Conservation (phyloP, 2,113 vertebrate species). For the Oncorhynchus clarkii region DNA sequence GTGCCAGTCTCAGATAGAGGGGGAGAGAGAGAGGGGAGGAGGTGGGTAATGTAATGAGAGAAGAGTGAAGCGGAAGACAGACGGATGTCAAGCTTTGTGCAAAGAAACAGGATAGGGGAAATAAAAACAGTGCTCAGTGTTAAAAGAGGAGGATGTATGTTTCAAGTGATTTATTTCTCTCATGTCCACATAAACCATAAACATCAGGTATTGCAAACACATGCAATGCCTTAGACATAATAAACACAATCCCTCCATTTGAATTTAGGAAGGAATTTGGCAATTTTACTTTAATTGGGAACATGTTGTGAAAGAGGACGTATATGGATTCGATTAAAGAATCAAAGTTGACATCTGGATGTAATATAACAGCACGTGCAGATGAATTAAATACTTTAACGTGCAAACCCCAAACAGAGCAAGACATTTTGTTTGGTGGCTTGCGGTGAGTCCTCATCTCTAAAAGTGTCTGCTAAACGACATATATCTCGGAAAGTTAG, state of each 20-base stretch:
- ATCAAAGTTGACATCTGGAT: conserved; percentile 22
- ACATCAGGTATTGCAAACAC: conserved; percentile 27
- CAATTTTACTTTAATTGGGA: conserved; percentile 9
- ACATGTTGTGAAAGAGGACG: conserved; percentile 11
- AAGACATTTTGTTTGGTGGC: conserved; percentile 5
- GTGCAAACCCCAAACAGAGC: not conserved
- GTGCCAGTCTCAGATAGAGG: conserved; percentile 52
- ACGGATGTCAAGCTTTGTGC: conserved; percentile 13
- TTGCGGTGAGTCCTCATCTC: conserved; percentile 15
- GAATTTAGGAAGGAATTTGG: conserved; percentile 5
- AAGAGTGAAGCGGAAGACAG: conserved; percentile 15
- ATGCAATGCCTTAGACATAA: conserved; percentile 13
- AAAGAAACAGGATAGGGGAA: not conserved
- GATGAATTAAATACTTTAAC: not conserved
- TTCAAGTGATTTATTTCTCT: conserved; percentile 25
- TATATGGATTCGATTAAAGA: conserved; percentile 18
- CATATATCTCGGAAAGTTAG: conserved; percentile 6
- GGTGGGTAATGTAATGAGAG: not conserved
- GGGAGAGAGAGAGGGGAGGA: conserved; percentile 3
- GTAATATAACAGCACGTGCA: not conserved
- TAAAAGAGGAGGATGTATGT: conserved; percentile 10
- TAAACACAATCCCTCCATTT: conserved; percentile 21
- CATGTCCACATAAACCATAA: conserved; percentile 17
- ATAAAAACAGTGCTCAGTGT: conserved; percentile 12
- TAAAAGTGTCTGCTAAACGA: not conserved